Conservation (phyloP, 2,113 vertebrate species). For the Oryzias celebensis region DNA sequence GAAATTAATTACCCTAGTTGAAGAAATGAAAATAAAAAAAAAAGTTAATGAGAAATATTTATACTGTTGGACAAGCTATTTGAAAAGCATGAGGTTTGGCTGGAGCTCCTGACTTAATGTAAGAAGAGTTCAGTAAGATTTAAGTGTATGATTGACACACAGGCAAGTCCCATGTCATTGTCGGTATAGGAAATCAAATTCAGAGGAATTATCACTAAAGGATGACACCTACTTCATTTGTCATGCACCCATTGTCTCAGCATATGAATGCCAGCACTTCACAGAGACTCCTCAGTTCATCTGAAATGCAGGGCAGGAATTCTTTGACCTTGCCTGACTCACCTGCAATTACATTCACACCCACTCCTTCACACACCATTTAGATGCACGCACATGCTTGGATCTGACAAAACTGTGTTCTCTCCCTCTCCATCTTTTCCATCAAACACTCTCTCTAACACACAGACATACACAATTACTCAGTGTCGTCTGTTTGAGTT, state of each 20-base stretch:
- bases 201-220: conserved; percentile 7
- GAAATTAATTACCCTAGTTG: not conserved
- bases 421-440: conserved; percentile 35
- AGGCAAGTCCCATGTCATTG: not conserved
- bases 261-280: conserved; percentile 45
- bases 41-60: not conserved
- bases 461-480: conserved; percentile 18
- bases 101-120: conserved; percentile 4
- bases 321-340: conserved; percentile 59
- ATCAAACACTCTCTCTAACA: conserved; percentile 23
- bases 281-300: conserved; percentile 46
- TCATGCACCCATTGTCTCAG: conserved; percentile 10
- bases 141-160: conserved; percentile 23
- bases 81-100: conserved; percentile 18
- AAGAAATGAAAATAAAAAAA: not conserved
- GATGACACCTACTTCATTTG: conserved; percentile 28
- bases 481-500: conserved; percentile 55
- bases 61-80: not conserved
- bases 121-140: conserved; percentile 38
- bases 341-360: conserved; percentile 26
- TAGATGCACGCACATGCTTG: conserved; percentile 31
- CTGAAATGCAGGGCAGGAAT: conserved; percentile 48
- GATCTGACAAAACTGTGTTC: conserved; percentile 17
- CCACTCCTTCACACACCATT: conserved; percentile 14
- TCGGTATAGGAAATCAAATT: conserved; percentile 15